Evolutionary conservation across 1,140 invertebrate genomes (phyloP), one percentile per base, ranked within the genome.

Genomic region (Arctopsyche grandis): DNA sequence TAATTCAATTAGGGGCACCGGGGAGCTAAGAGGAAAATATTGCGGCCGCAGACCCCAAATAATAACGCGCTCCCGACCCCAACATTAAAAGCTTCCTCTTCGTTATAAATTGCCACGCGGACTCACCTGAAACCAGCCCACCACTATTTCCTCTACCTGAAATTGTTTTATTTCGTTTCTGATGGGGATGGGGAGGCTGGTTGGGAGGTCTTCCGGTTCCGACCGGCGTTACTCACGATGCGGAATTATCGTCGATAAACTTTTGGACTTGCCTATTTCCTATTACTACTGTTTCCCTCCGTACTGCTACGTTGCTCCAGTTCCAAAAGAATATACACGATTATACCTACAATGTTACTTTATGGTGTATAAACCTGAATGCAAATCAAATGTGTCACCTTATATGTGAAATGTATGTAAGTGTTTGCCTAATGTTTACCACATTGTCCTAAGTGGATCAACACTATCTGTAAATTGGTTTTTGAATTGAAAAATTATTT

Each of bases 1-100:
- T 74, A 74, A 79, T 79, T 79, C 69, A 79, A 79, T 79, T 75
- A 79, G 70, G 71, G 12, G 44, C 63, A 22, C 71, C 56, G 4
- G 52, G 43, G 56, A 29, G 71, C 43, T 74, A 79, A 79, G 58
- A 75, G 78, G 69, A 66, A 76, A 79, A 79, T 79, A 79, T 79
- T 74, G 70, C 71, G 21, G 58, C 44, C n/a, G 46, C 48, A 79
- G 58, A 10, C 56, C 43, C 77, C 29, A 75, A 79, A 79, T 75
- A 73, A 79, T 79, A 66, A 26, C 38, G 22, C 19, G 44, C 71
- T 5, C 16, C 52, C 26, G 48, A 46, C 69, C 43, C 69, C n/a
- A 73, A 22, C 52, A 19, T 79, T 79, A 79, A 79, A 79, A 79
- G 78, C 78, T 79, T 74, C 44, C 71, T 44, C 63, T 66, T 66